phyloP scores from a whole-genome alignment of 2,797 vertebrate species.

The Triplophysa yarkandensis region DNA sequence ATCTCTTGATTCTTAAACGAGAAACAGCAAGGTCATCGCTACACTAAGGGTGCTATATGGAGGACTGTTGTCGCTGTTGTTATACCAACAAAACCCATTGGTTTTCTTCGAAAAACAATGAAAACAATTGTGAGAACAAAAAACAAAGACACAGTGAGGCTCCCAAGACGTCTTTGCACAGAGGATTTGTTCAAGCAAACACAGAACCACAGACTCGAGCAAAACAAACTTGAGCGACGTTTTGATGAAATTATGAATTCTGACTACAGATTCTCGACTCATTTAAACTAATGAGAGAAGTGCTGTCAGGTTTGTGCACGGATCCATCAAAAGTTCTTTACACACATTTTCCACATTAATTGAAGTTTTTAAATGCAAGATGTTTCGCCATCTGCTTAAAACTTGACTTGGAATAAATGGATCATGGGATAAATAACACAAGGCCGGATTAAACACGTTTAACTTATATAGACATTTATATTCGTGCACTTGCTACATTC shows the following conservation, averaged over 20 bases:
- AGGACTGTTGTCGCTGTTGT: constrained; percentile 17
- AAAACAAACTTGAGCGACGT: constrained; percentile 24
- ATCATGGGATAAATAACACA: constrained; percentile 13
- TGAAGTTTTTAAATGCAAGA: constrained; percentile 12
- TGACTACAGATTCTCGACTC: constrained; percentile 3
- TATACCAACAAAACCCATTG: constrained; percentile 21
- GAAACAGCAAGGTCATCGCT: background rate
- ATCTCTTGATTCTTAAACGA: constrained; percentile 5
- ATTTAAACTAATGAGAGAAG: constrained; percentile 28
- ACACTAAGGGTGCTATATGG: constrained; percentile 9
- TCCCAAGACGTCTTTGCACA: constrained; percentile 26
- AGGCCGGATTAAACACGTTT: background rate
- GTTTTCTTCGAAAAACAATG: constrained; percentile 5
- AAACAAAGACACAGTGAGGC: constrained; percentile 34
- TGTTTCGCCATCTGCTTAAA: constrained; percentile 36
- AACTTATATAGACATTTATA: background rate
- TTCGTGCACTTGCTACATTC: too few species aligned
- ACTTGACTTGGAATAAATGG: background rate
- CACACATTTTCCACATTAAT: constrained; percentile 2
- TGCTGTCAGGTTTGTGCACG: constrained; percentile 17
- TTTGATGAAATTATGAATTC: constrained; percentile 38
- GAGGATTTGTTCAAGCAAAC: constrained; percentile 38
- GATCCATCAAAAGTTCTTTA: constrained; percentile 6
- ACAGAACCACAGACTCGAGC: constrained; percentile 7
- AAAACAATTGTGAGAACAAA: constrained; percentile 33